phyloP scores from a whole-genome alignment of 2,113 vertebrate genomes.

The Pungitius pungitius region DNA sequence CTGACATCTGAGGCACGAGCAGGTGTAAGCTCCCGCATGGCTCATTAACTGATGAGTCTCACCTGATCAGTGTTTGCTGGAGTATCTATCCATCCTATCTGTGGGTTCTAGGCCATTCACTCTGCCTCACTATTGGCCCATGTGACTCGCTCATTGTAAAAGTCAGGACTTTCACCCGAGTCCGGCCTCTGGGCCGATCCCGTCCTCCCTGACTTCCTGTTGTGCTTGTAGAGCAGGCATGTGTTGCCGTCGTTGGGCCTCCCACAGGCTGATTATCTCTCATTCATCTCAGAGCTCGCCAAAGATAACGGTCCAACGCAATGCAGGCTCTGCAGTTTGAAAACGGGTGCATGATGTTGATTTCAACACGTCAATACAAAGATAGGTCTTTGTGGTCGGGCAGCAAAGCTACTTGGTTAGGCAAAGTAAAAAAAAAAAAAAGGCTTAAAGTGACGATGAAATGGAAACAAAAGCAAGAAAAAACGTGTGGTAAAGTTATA shows the following conservation, averaged over 20 bases:
- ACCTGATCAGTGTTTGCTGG: not conserved
- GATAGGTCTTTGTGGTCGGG: too few relatives aligned
- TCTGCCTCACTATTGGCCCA: not conserved
- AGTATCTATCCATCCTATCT: not conserved
- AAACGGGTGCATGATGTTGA: too few relatives aligned
- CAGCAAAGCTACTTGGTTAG: too few relatives aligned
- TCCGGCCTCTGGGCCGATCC: constrained; percentile 6
- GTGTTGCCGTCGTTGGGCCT: constrained; percentile 1
- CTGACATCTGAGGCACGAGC: too few relatives aligned
- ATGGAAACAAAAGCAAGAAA: too few relatives aligned
- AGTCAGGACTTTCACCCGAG: constrained; percentile 12
- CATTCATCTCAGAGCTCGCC: not conserved
- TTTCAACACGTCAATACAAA: too few relatives aligned
- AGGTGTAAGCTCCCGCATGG: too few relatives aligned
- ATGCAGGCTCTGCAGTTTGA: too few relatives aligned
- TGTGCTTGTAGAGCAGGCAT: constrained; percentile 23
- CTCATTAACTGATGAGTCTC: constrained; percentile 41
- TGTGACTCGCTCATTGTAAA: constrained; percentile 1
- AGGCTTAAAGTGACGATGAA: too few relatives aligned
- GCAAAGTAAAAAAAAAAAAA: too few relatives aligned
- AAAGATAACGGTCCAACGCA: not conserved
- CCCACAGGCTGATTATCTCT: not conserved
- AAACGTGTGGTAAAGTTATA: too few relatives aligned
- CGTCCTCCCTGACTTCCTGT: constrained; percentile 22
- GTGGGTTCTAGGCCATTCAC: too few relatives aligned